Evolutionary conservation across 1,140 invertebrate species (phyloP), one percentile per base, ranked within the genome.

Genomic region (Melitaea cinxia): DNA sequence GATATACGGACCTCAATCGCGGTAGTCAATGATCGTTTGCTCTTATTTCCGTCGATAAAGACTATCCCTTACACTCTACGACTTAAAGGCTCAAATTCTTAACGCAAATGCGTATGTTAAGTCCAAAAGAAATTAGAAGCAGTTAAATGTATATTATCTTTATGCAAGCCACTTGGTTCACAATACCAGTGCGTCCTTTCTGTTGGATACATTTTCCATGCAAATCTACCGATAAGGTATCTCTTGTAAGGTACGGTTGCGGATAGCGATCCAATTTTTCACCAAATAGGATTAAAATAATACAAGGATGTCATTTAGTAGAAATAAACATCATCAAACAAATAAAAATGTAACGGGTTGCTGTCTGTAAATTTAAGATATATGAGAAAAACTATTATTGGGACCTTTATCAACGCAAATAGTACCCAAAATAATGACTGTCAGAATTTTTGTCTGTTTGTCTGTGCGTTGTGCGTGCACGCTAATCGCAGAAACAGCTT

Each of bases 61-160:
- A 82, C 74, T 59, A 52, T 59, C 61, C 68, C 72, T 83, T 88
- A 82, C 56, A 55, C 23, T 66, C 53, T 50, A 57, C 28, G 35
- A 21, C 39, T 66, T 80, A 87, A 66, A 75, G 82, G 71, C 56
- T 56, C 49, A 35, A 75, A 62, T 81, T 54, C 69, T 33, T 33
- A 75, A 64, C 23, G 17, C 58, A 28, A 53, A 66, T 64, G 47
- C 52, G 66, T 65, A 68, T 75, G 71, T 84, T 78, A 79, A 70
- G 85, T 73, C 77, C 77, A 63, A 68, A 69, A 64, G 65, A 68
- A 77, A 74, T 78, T 75, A 75, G 73, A 72, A 58, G 58, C 58
- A 54, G 66, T 84, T 85, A 87, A 88, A 88, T 87, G 83, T 75
- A 79, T 83, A 88, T 91, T 91, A 91, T 89, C 85, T 88, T 91